Percentiles rank a stretch among this genome's conserved stretches.
phyloP scores from a whole-genome alignment of 2,797 vertebrate species.

The Acanthiza pusilla region DNA sequence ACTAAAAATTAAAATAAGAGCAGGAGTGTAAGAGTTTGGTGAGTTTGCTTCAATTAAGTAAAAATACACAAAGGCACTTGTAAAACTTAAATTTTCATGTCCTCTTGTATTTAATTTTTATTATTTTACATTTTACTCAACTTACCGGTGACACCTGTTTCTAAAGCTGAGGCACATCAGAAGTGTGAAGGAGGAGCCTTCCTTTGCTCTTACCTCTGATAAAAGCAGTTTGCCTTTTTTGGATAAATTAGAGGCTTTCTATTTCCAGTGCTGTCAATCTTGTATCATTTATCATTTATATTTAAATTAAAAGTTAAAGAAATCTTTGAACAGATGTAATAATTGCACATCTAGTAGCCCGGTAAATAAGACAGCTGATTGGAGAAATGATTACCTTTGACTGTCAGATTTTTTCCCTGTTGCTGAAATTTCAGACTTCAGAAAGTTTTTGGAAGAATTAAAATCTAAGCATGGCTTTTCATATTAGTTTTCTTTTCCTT shows the following conservation, averaged over 20 bases:
- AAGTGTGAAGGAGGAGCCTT: neutral
- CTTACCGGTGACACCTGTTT: neutral
- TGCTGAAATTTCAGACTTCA: constrained; percentile 7
- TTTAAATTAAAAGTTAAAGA: neutral
- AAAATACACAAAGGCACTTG: neutral
- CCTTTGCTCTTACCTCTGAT: neutral
- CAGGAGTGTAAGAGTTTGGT: too few species aligned
- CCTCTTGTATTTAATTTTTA: neutral
- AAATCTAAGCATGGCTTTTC: neutral
- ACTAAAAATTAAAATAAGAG: neutral
- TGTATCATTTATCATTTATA: neutral
- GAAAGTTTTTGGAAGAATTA: constrained; percentile 9
- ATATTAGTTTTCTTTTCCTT: neutral
- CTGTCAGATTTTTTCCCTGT: neutral
- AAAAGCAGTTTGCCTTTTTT: neutral
- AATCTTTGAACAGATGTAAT: neutral
- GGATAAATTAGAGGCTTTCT: neutral
- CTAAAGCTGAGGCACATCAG: neutral
- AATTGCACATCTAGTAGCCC: neutral
- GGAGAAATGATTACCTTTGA: constrained; percentile 21
- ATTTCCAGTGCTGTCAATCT: neutral
- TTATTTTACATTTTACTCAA: neutral
- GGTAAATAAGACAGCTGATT: constrained; percentile 30
- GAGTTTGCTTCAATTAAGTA: neutral
- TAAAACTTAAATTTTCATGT: neutral